Evolutionary conservation across 2,888 invertebrate genomes (phyloP).

Genomic region (Thymelicus acteon): DNA sequence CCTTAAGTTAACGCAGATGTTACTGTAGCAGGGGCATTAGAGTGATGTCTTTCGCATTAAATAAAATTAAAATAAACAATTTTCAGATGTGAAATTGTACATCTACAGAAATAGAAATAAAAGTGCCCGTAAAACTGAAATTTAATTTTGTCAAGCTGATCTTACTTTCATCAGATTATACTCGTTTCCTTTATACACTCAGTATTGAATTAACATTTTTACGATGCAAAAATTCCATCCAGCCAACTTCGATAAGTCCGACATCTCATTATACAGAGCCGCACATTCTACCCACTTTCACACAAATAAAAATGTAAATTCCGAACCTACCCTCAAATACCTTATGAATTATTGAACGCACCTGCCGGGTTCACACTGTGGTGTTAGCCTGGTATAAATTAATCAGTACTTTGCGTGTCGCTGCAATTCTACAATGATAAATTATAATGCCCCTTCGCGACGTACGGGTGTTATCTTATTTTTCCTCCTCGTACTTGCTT

Average conservation of each 20-base stretch:
- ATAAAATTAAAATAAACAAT: too few relatives aligned
- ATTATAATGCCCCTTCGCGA: neutral
- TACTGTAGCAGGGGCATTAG: too few relatives aligned
- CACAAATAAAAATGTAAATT: constrained; percentile 39
- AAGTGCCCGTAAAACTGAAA: neutral
- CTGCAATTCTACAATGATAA: neutral
- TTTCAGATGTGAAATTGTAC: too few relatives aligned
- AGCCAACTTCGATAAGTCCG: constrained; percentile 10
- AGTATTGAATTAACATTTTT: constrained; percentile 15
- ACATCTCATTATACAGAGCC: constrained; percentile 13
- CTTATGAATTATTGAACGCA: constrained; percentile 38
- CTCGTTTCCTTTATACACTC: neutral
- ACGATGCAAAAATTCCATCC: constrained; percentile 16
- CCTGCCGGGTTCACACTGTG: constrained; percentile 1
- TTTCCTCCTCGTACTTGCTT: too few relatives aligned
- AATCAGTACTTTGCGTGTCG: neutral
- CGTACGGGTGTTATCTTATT: too few relatives aligned
- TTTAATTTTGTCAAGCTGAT: neutral
- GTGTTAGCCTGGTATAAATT: neutral
- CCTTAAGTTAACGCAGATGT: too few relatives aligned
- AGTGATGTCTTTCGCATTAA: too few relatives aligned
- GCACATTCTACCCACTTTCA: constrained; percentile 22
- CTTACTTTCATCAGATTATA: neutral
- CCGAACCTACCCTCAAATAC: constrained; percentile 22
- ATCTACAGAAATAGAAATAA: neutral